Conservation (phyloP, 2,113 vertebrate genomes). For the Scopus umbretta region DNA sequence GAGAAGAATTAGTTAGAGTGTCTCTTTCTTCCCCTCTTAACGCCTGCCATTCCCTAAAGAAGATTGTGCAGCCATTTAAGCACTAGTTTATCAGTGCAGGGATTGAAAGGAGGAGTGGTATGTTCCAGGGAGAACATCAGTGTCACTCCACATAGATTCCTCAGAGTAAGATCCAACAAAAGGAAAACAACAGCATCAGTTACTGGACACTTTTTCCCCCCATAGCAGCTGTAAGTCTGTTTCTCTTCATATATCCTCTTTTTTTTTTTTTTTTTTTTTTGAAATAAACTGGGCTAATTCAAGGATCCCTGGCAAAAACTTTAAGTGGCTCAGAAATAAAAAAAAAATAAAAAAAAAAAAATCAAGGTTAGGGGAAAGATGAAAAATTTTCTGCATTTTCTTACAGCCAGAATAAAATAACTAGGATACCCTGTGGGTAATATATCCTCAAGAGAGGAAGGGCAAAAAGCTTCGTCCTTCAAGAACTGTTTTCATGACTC, state of each 20-base stretch:
- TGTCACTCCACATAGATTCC: neutral
- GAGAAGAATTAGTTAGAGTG: neutral
- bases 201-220: neutral
- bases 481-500: neutral
- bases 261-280: too few species aligned
- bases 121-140: neutral
- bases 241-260: neutral
- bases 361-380: neutral
- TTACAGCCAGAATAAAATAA: neutral
- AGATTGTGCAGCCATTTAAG: neutral
- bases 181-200: neutral
- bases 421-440: neutral
- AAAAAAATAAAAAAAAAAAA: neutral
- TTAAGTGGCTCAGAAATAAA: neutral
- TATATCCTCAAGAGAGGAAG: neutral
- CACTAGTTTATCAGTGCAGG: neutral
- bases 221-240: neutral
- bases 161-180: neutral
- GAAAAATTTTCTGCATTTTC: neutral
- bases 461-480: neutral
- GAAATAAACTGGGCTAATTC: neutral
- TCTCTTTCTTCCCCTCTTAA: neutral
- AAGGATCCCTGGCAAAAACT: neutral
- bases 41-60: neutral
- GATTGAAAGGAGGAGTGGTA: neutral